These are phyloP conservation scores for Diadema setosum DNA, from an alignment of 35 echinoderm and acorn worm genomes.

Conservation along the genomic window DNA sequence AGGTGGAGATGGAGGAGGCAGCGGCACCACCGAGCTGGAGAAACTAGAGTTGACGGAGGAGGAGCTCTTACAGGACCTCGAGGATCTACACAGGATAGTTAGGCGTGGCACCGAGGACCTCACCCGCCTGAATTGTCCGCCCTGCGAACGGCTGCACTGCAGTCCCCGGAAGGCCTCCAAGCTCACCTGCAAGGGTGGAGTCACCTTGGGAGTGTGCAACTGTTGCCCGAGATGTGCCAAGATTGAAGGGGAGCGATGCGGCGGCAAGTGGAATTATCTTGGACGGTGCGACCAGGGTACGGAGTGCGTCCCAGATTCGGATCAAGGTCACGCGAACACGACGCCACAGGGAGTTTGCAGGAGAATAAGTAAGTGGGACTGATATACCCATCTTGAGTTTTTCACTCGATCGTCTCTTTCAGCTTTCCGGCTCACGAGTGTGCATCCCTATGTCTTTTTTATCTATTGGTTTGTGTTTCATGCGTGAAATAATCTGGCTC, in stretches of 20 bases:
- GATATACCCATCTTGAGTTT: not conserved
- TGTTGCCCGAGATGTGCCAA: conserved; percentile 92
- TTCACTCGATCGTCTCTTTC: not conserved
- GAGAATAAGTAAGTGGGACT: conserved; percentile 65
- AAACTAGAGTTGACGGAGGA: not conserved
- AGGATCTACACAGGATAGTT: not conserved
- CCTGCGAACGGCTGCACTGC: conserved; percentile 78
- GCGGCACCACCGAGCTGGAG: not conserved
- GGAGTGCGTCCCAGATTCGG: conserved; percentile 44
- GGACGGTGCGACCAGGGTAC: conserved; percentile 78
- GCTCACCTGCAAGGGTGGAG: conserved; percentile 79
- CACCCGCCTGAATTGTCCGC: conserved; percentile 58
- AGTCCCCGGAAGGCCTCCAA: conserved; percentile 72
- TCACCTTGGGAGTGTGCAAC: conserved; percentile 77
- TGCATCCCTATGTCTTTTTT: not conserved
- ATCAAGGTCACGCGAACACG: not conserved
- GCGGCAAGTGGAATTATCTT: conserved; percentile 85
- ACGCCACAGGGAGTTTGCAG: conserved; percentile 41
- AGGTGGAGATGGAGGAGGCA: not conserved
- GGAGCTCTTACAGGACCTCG: conserved; percentile 6
- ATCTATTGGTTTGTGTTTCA: too few species aligned
- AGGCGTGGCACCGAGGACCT: not conserved
- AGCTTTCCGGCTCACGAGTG: too few species aligned
- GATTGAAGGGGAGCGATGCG: conserved; percentile 75
- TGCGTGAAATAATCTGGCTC: too few species aligned